A percentile compares a stretch with the other conserved stretches of the same genome.
Evolutionary conservation across 2,888 invertebrate genomes (phyloP).

Genomic region (Synanthedon tipuliformis): DNA sequence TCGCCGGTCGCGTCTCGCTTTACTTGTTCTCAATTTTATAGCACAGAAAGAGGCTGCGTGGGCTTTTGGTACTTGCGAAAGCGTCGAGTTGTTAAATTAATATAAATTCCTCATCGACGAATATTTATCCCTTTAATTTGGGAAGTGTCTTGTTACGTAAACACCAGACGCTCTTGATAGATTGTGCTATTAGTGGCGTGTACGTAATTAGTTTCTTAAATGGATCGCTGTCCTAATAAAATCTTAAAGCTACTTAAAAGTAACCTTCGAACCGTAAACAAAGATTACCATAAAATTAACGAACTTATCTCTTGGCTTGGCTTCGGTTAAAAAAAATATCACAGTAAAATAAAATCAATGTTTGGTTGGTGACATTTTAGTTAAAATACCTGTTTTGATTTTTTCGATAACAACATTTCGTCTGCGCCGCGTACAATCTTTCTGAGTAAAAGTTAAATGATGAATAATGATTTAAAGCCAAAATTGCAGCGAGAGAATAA

Average conservation of each 20-base stretch:
- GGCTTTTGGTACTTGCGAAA: background rate
- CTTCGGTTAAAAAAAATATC: too few relatives aligned
- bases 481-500: too few relatives aligned
- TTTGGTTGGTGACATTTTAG: too few relatives aligned
- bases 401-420: background rate
- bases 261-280: too few relatives aligned
- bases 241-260: too few relatives aligned
- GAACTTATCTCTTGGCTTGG: too few relatives aligned
- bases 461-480: too few relatives aligned
- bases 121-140: conserved; percentile 32
- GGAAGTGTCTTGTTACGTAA: conserved; percentile 13
- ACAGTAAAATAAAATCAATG: too few relatives aligned
- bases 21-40: background rate
- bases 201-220: conserved; percentile 14
- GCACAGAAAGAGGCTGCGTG: background rate
- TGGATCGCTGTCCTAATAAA: too few relatives aligned
- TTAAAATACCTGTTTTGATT: too few relatives aligned
- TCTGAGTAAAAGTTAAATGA: too few relatives aligned
- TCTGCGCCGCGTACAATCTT: background rate
- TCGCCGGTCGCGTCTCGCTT: background rate
- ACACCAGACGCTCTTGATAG: conserved; percentile 13
- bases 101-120: conserved; percentile 27
- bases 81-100: conserved; percentile 24
- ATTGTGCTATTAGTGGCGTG: conserved; percentile 19
- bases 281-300: too few relatives aligned